These are phyloP conservation scores for Limnephilus auricula DNA, from an alignment of 2,888 invertebrate species.

Conservation along the genomic window DNA sequence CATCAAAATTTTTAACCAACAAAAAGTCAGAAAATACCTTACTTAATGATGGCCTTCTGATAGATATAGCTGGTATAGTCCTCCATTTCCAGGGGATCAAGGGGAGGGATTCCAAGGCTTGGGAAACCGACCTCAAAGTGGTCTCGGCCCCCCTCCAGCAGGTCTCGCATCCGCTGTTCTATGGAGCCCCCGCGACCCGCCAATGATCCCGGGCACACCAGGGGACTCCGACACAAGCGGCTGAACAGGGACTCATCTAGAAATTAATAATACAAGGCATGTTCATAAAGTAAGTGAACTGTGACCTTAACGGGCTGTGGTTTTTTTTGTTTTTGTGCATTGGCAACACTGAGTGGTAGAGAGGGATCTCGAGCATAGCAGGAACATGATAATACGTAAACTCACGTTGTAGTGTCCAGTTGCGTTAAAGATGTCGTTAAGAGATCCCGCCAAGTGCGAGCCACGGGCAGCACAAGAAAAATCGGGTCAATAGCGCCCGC, in stretches of 20 bases:
- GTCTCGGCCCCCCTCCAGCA: conserved; percentile 58
- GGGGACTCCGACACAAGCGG: neutral
- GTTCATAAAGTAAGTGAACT: too few species aligned
- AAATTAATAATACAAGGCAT: neutral
- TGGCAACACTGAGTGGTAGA: too few species aligned
- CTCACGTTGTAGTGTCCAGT: too few species aligned
- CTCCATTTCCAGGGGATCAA: conserved; percentile 61
- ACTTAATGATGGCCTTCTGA: conserved; percentile 61
- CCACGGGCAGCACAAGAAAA: too few species aligned
- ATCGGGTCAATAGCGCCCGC: too few species aligned
- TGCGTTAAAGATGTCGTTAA: too few species aligned
- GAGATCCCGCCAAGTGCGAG: too few species aligned
- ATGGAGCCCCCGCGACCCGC: conserved; percentile 31
- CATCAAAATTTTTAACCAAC: neutral
- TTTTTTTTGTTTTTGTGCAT: too few species aligned
- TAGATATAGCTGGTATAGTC: conserved; percentile 48
- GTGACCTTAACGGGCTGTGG: too few species aligned
- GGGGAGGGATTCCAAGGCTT: conserved; percentile 56
- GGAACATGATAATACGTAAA: too few species aligned
- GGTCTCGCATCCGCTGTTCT: conserved; percentile 59
- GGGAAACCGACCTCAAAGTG: conserved; percentile 61
- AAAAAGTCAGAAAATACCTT: neutral
- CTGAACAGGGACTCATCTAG: neutral
- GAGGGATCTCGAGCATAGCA: too few species aligned
- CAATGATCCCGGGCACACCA: neutral